Evolutionary conservation across 2,113 vertebrate genomes (phyloP), one percentile per base, ranked within the genome.

Genomic region (Eudorcas thomsonii): DNA sequence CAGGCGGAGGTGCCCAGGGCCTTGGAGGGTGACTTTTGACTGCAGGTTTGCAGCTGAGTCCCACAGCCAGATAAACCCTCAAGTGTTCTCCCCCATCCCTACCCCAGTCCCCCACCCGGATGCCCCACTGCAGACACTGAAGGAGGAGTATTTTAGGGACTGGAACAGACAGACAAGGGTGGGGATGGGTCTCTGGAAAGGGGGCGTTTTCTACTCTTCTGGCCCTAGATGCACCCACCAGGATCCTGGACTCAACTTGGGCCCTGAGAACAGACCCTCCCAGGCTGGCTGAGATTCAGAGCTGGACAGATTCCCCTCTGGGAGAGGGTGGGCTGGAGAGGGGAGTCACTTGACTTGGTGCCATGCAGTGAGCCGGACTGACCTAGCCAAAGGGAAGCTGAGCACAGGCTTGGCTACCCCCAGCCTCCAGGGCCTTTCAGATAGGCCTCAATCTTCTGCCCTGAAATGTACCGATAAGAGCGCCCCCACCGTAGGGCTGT

Each of bases 321-420:
- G 55, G 30, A 97, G 28, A 88, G 12, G 3, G 60, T 23, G 43
- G 4, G 54, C 52, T 25, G 21, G 77, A 43, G 30, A 39, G 48
- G 9, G 30, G 50, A 60, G 48, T 71, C 30, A 45, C 16, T 39
- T 59, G 59, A 21, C 59, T 7, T 3, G 7, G 84, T 39, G 54
- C 71, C 39, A 12, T 54, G 28, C 23, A 23, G 60, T 7, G 33
- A 74, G 45, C 97, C 23, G n/a, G 26, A 11, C 25, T 17, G 82
- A 21, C 57, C 26, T 26, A 64, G 30, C 19, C 78, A 39, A 14
- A 14, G 43, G 23, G 86, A 77, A 50, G 43, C 67, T 3, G 82
- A 74, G 25, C 5, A 0, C 13, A 33, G 45, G 28, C 71, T 36
- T 3, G 0, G 21, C 16, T 12, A 5, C 16, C 36, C n/a, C 23